Conservation (phyloP, 2,113 vertebrate genomes). For the Hydrolagus affinis region DNA sequence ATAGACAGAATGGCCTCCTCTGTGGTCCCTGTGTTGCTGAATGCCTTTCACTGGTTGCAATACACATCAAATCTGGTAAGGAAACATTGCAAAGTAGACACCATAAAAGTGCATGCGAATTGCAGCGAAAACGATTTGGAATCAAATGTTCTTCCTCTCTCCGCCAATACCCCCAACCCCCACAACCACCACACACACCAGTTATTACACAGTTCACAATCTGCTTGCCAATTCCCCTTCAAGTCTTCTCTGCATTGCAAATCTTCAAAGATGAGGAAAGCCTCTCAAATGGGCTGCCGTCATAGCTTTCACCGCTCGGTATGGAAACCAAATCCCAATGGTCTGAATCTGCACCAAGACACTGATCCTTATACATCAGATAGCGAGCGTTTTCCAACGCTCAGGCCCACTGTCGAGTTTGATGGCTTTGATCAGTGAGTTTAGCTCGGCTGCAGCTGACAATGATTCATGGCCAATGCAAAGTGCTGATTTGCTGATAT, state of each 20-base stretch:
- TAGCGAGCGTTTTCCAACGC: slow-evolving; percentile 10
- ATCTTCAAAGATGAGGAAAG: not conserved
- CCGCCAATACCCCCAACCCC: too few relatives aligned
- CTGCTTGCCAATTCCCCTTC: not conserved
- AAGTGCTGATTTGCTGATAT: slow-evolving; percentile 21
- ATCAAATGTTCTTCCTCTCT: too few relatives aligned
- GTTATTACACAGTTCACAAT: not conserved
- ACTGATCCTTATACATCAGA: slow-evolving; percentile 29
- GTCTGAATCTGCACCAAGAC: not conserved
- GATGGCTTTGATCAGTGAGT: slow-evolving; percentile 32
- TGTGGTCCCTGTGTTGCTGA: too few relatives aligned
- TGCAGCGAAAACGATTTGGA: too few relatives aligned
- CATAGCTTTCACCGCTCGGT: not conserved
- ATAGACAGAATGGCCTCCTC: too few relatives aligned
- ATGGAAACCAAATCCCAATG: not conserved
- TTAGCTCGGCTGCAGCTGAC: slow-evolving; percentile 16
- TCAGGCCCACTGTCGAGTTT: slow-evolving; percentile 18
- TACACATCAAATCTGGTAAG: too few relatives aligned
- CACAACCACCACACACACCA: too few relatives aligned
- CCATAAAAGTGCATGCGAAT: too few relatives aligned
- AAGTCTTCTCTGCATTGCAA: not conserved
- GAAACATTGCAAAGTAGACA: too few relatives aligned
- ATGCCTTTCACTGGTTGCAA: too few relatives aligned
- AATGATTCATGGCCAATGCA: slow-evolving; percentile 27
- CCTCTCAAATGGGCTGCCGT: not conserved